Evolutionary conservation across 2,797 vertebrate genomes (phyloP).

Genomic region (Micromesistius poutassou): DNA sequence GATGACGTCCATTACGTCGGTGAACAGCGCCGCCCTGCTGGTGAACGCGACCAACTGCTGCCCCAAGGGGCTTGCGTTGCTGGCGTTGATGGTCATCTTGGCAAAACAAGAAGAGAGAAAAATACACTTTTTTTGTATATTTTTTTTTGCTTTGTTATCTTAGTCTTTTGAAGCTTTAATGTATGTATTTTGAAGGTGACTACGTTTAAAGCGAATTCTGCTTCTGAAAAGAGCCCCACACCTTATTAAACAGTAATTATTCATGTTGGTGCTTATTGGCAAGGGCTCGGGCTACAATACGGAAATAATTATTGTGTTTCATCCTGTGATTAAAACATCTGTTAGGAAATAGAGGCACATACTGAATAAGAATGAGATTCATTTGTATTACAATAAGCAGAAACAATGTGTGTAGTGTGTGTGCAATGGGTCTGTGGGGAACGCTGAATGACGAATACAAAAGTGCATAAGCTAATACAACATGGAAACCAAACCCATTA

Average conservation of each 20-base stretch:
- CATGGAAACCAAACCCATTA: not conserved
- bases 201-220: too few relatives aligned
- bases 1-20: slow-evolving; percentile 87
- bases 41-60: slow-evolving; percentile 83
- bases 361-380: not conserved
- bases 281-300: not conserved
- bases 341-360: not conserved
- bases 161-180: not conserved
- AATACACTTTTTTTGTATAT: not conserved
- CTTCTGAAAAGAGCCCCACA: not conserved
- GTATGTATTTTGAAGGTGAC: too few relatives aligned
- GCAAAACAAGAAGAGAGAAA: slow-evolving; percentile 22
- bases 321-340: not conserved
- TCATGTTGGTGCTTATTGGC: not conserved
- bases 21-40: slow-evolving; percentile 79
- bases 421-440: too few relatives aligned
- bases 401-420: too few relatives aligned
- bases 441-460: not conserved
- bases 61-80: slow-evolving; percentile 79
- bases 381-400: too few relatives aligned
- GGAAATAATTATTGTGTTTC: not conserved
- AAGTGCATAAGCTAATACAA: not conserved
- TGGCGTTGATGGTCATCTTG: slow-evolving; percentile 82
- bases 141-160: not conserved
- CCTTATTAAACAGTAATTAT: not conserved